Base-by-base conservation (phyloP, 2,797 vertebrate species). In the Onychomys arenicola region DNA sequence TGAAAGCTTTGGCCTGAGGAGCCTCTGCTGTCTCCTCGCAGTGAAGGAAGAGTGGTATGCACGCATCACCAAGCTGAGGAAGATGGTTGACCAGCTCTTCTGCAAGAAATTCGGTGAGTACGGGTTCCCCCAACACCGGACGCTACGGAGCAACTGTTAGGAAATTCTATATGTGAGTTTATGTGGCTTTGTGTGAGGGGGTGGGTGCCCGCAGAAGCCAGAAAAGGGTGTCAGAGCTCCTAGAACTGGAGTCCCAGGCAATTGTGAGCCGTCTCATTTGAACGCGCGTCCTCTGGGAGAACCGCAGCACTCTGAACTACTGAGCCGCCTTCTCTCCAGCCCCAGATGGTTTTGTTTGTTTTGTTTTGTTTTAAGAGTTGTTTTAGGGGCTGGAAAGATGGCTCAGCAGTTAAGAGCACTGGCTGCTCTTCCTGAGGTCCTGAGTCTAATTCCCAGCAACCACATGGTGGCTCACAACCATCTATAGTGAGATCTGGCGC, bases 101-200 rank as follows among this genome's bases (percentile, higher is more conserved):
- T 98, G 98, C 97, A 98, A 98, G 96, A 98, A 98, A 91, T 99
- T 98, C 97, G 99, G 99, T 99, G 95, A 98, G 99, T 95, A 52
- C 43, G 6, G 4, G 25, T 46, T 43, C 7, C 17, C 59, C 9
- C 8, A 8, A 17, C 7, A 23, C 29, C 52, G 19, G 89, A 43
- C 25, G 14, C 63, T 78, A 59, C 12, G 52, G 25, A 76, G 43
- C 34, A 32, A 7, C 2, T 43, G 73, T 32, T 34, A 43, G 10
- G 29, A 55, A 69, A 37, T 17, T 27, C 6, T 29, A 21, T 6
- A 32, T 67, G 40, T 49, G 82, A 71, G 13, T 55, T 19, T 40
- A 25, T 73, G 85, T 40, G 43, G 25, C 19, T 23, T 8, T 25
- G 63, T 84, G 25, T 52, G 65, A 57, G 2, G 61, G 7, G 4